A percentile compares a stretch with the other conserved stretches of the same genome.
phyloP scores from a whole-genome alignment of 2,113 vertebrate genomes.

The Cnemophilus loriae region DNA sequence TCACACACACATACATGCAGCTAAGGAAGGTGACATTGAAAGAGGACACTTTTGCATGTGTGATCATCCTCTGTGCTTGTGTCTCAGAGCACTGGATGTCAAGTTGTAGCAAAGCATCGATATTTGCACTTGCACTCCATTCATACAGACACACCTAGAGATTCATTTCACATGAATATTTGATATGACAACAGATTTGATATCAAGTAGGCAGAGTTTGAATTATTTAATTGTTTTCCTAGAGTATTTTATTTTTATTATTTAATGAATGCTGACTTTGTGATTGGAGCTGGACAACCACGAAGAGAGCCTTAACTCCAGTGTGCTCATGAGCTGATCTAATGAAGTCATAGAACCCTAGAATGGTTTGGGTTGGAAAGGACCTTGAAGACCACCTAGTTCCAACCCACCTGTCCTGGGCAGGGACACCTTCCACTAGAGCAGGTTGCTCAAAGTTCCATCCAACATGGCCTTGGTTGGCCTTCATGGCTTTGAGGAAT shows the following conservation, averaged over 20 bases:
- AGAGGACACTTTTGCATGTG: background rate
- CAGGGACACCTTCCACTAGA: background rate
- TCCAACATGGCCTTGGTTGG: background rate
- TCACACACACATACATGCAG: background rate
- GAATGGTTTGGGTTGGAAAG: background rate
- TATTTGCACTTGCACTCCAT: background rate
- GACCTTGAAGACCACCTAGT: background rate
- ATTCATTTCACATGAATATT: constrained; percentile 62
- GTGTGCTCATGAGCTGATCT: background rate
- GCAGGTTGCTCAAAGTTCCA: background rate
- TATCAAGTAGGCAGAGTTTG: constrained; percentile 40
- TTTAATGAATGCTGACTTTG: constrained; percentile 1
- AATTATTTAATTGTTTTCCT: constrained; percentile 69
- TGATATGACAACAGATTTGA: constrained; percentile 51
- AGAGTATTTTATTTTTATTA: constrained; percentile 58
- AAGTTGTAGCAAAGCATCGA: background rate
- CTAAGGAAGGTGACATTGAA: background rate
- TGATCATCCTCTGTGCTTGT: background rate
- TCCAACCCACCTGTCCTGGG: background rate
- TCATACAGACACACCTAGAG: constrained; percentile 22
- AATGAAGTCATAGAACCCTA: background rate
- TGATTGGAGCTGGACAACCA: background rate
- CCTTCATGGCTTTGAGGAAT: background rate
- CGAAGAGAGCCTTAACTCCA: background rate
- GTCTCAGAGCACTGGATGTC: background rate